Evolutionary conservation across 2,797 vertebrate genomes (phyloP), one percentile per base, ranked within the genome.

Genomic region (Buceros bicornis): DNA sequence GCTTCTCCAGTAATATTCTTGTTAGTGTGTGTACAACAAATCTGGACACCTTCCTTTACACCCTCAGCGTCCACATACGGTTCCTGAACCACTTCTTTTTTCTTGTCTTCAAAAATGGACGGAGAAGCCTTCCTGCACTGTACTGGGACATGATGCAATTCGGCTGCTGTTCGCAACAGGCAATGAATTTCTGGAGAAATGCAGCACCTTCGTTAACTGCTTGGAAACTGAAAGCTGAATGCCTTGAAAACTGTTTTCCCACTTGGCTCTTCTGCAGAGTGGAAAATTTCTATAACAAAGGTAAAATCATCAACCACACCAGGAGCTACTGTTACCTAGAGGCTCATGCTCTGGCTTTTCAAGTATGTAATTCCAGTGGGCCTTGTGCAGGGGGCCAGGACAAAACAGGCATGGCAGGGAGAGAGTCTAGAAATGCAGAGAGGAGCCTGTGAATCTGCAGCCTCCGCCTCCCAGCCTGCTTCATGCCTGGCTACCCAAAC

Each of bases 141-240:
- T 35, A 43, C 42, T 13, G 67, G 66, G 76, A 61, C 79, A 78
- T 78, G 80, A 93, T 57, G 80, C 73, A 94, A 92, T 50, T 73
- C 69, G 28, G 69, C 28, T 56, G 33, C 65, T 64, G 47, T 42
- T 93, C 90, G 90, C 90, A 90, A 65, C 66, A 83, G 4, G 7
- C 0, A 0, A 58, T 58, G 65, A n/a, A 72, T 69, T 94, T 93
- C 69, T 71, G 70, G 65, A 94, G 61, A 54, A 95, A 88, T 1
- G 12, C 16, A 65, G 54, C 10, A 1, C 28, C 82, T 72, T n/a
- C 43, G 24, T 47, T 82, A 87, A 80, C 78, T 42, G 42, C 71
- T 57, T 10, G 0, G 3, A 25, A 72, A 35, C 4, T 56, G 54
- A 66, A 92, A 91, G 73, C 73, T 2, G 5, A 71, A 62, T 6